Conservation (phyloP, 2,888 invertebrate genomes). For the Frankliniella intonsa region DNA sequence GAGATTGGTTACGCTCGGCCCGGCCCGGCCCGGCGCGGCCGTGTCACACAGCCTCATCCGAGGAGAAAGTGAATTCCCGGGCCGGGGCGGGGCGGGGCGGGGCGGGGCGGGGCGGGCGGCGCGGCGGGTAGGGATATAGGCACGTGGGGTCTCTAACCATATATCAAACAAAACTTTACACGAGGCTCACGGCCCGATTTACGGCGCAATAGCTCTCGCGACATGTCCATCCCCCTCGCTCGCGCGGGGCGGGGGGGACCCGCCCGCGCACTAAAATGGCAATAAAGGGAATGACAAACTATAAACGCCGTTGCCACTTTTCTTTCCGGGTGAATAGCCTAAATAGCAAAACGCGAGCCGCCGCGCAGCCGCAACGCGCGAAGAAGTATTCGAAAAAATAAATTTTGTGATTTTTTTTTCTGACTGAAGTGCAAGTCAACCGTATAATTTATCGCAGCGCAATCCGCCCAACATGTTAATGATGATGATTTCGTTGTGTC, state of each 20-base stretch:
- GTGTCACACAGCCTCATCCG: no score
- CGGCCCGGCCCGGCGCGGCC: no score
- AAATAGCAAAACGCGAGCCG: no score
- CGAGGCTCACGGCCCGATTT: background rate
- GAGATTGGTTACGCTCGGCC: no score
- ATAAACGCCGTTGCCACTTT: background rate
- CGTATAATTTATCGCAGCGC: no score
- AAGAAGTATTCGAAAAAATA: no score
- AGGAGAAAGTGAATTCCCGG: background rate
- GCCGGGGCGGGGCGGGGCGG: background rate
- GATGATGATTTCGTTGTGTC: background rate
- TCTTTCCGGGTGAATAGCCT: background rate
- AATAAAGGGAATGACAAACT: slow-evolving; percentile 6
- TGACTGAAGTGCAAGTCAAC: no score
- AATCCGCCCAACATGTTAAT: no score
- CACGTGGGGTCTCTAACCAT: background rate
- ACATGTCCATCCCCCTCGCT: no score
- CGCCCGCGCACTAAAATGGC: background rate
- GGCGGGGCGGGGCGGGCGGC: background rate
- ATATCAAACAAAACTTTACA: slow-evolving; percentile 6
- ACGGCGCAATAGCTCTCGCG: background rate
- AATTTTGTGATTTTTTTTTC: no score
- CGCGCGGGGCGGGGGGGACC: background rate
- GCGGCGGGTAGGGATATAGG: no score
- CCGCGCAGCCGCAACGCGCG: no score